Conservation (phyloP, 2,888 invertebrate genomes). For the Nezara viridula region DNA sequence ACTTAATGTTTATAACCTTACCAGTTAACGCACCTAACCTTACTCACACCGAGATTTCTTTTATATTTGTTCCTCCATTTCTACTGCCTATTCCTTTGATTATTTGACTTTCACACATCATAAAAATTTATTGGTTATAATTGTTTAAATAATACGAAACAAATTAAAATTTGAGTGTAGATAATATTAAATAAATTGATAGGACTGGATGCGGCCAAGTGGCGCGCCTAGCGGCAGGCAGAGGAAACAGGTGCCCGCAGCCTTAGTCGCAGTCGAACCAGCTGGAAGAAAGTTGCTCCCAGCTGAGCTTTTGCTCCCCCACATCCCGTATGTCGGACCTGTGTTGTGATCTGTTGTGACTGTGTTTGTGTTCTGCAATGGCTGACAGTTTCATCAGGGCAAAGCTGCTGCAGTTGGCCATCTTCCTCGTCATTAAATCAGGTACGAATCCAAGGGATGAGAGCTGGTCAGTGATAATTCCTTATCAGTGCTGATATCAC, state of each 20-base stretch:
- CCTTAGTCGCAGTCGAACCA: constrained; percentile 39
- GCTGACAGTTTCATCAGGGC: not conserved
- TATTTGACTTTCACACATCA: too few relatives aligned
- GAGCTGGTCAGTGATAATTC: not conserved
- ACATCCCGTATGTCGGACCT: constrained; percentile 3
- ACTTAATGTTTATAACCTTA: not conserved
- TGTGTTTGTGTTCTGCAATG: constrained; percentile 18
- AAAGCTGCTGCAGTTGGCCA: not conserved
- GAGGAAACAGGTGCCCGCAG: constrained; percentile 4
- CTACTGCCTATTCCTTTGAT: too few relatives aligned
- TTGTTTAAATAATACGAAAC: not conserved
- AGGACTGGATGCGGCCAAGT: not conserved
- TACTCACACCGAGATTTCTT: not conserved
- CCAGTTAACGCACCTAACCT: not conserved
- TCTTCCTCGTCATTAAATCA: constrained; percentile 18
- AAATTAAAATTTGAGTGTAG: not conserved
- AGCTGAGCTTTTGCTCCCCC: not conserved
- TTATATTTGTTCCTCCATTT: not conserved
- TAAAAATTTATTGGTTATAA: not conserved
- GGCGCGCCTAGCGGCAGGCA: not conserved
- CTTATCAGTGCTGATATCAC: constrained; percentile 4
- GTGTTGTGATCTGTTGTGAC: constrained; percentile 25
- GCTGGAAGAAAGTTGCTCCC: constrained; percentile 16
- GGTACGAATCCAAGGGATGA: not conserved
- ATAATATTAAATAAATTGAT: not conserved